phyloP scores from a whole-genome alignment of 2,797 vertebrate genomes.

The Urosaurus nigricauda region DNA sequence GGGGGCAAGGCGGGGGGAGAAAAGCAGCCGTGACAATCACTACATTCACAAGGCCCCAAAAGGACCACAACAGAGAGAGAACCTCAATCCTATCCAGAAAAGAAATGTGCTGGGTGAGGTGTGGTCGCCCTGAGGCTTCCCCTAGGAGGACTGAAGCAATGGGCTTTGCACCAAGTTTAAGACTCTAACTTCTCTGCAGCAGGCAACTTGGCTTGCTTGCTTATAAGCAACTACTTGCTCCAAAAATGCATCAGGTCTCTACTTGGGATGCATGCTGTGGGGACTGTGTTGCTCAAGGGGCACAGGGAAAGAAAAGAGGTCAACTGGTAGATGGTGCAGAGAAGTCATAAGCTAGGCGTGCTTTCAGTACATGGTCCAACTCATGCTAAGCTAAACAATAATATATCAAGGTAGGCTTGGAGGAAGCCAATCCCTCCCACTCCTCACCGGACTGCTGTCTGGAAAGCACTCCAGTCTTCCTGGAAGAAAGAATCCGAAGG shows the following conservation, averaged over 20 bases:
- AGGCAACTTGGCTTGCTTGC: background rate
- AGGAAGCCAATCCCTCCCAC: background rate
- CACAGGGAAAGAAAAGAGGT: no score
- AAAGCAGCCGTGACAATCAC: background rate
- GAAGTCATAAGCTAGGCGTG: background rate
- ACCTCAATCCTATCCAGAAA: background rate
- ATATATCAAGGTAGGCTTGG: background rate
- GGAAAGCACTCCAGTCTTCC: constrained; percentile 97
- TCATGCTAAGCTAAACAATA: background rate
- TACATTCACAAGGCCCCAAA: background rate
- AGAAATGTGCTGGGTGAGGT: background rate
- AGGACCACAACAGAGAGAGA: background rate
- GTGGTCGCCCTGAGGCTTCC: rapidly evolving
- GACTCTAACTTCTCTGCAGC: background rate
- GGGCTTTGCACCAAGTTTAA: background rate
- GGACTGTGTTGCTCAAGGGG: no score
- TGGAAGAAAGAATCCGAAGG: constrained; percentile 86
- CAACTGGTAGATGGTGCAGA: no score
- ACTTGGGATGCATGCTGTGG: rapidly evolving
- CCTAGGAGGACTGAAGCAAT: background rate
- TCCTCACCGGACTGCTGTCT: constrained; percentile 91
- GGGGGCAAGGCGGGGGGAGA: background rate
- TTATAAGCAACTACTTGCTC: no score
- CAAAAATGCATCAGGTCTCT: background rate
- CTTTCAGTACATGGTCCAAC: no score